Conservation (phyloP, 1,140 invertebrate species). For the Ridgeia piscesae region DNA sequence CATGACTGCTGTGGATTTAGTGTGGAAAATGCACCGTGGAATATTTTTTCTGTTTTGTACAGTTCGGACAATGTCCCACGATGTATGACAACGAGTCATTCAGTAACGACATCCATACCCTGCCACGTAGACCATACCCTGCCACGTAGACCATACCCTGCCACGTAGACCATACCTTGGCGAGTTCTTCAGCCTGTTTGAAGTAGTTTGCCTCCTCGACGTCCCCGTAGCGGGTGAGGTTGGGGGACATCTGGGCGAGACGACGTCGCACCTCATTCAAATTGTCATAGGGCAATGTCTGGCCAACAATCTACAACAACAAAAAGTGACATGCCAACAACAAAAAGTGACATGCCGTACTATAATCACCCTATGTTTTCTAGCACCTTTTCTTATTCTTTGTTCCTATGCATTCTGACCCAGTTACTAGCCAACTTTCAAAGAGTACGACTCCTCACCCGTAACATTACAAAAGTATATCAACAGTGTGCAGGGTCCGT, state of each 20-base stretch:
- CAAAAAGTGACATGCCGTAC: neutral
- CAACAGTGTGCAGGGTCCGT: too few relatives aligned
- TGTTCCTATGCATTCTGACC: too few relatives aligned
- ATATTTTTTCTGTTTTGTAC: too few relatives aligned
- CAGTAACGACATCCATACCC: too few relatives aligned
- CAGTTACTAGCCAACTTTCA: too few relatives aligned
- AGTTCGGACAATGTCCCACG: too few relatives aligned
- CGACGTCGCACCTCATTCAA: conserved; percentile 81
- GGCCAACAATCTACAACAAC: conserved; percentile 71
- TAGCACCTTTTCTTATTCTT: neutral
- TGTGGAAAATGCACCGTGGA: too few relatives aligned
- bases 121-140: too few relatives aligned
- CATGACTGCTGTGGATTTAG: too few relatives aligned
- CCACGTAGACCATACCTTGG: conserved; percentile 58
- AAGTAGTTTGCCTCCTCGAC: conserved; percentile 83
- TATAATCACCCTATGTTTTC: conserved; percentile 14
- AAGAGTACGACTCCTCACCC: too few relatives aligned
- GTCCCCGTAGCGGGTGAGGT: conserved; percentile 80
- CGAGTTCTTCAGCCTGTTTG: conserved; percentile 71
- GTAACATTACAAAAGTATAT: too few relatives aligned
- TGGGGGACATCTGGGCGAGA: conserved; percentile 83
- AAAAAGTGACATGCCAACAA: neutral
- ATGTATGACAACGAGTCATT: too few relatives aligned
- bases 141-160: neutral
- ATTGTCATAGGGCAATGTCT: conserved; percentile 85